These are phyloP conservation scores for Phainopepla nitens DNA, from an alignment of 2,113 vertebrate genomes.

Conservation along the genomic window DNA sequence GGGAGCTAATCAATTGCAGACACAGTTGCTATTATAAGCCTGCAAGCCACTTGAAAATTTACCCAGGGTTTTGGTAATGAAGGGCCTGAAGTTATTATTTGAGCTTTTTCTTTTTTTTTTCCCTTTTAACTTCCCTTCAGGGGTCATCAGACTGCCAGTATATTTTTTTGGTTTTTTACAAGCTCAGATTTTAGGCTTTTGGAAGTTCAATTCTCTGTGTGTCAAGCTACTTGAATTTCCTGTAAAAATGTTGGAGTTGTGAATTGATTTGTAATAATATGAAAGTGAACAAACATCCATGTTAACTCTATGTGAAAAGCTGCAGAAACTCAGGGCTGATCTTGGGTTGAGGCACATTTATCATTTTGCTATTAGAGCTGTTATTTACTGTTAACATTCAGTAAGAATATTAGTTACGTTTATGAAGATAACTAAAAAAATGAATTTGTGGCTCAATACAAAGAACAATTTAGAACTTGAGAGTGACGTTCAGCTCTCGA, in stretches of 20 bases:
- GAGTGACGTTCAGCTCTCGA: neutral
- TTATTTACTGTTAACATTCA: neutral
- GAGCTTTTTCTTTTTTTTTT: neutral
- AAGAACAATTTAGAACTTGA: neutral
- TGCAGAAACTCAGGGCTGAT: neutral
- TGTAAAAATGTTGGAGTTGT: neutral
- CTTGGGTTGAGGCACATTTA: neutral
- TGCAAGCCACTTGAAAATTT: slow-evolving; percentile 47
- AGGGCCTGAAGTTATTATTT: slow-evolving; percentile 58
- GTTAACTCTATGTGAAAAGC: neutral
- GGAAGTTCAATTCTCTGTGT: neutral
- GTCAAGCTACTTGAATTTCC: neutral
- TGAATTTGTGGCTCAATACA: neutral
- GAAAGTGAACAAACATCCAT: neutral
- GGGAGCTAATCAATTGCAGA: slow-evolving; percentile 52
- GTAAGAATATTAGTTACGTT: neutral
- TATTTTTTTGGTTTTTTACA: neutral
- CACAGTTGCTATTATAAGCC: slow-evolving; percentile 4
- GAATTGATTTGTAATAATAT: neutral
- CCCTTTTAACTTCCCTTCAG: slow-evolving; percentile 24
- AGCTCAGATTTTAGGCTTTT: neutral
- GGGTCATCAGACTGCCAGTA: slow-evolving; percentile 36
- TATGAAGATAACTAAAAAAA: neutral
- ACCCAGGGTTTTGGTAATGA: slow-evolving; percentile 52
- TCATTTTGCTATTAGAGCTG: neutral